phyloP scores from a whole-genome alignment of 64 coral and sea anemone genomes.

The Pocillopora damicornis region DNA sequence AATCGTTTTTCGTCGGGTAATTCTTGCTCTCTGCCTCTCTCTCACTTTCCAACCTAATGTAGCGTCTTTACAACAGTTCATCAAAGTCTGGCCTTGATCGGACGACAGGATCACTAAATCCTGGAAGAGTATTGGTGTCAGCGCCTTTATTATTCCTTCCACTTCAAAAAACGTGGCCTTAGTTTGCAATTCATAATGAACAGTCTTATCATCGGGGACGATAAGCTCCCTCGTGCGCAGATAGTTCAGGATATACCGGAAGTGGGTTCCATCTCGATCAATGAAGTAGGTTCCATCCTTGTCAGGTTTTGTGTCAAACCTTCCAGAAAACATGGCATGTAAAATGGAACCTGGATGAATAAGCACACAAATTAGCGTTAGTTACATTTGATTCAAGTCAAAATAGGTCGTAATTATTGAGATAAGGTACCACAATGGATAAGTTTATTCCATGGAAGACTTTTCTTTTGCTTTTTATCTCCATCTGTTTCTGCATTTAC shows the following conservation, averaged over 20 bases:
- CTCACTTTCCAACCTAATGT: no score
- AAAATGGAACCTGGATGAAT: neutral
- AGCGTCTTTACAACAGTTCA: neutral
- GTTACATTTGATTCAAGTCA: no score
- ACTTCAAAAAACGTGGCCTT: constrained; percentile 30
- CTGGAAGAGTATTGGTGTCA: neutral
- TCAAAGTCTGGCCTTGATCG: no score
- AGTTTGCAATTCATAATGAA: neutral
- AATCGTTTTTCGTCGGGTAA: no score
- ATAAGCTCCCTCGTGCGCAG: constrained; percentile 29
- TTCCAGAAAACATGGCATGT: constrained; percentile 53
- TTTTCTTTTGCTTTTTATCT: no score
- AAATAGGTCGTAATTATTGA: no score
- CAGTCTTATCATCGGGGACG: neutral
- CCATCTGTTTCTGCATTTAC: no score
- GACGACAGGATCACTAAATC: neutral
- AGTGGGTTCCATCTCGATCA: constrained; percentile 33
- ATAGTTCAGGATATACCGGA: constrained; percentile 48
- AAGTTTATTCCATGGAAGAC: no score
- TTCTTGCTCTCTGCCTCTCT: no score
- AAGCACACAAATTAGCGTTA: neutral
- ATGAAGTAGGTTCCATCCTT: constrained; percentile 46
- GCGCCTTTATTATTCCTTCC: neutral
- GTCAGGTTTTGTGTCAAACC: constrained; percentile 22
- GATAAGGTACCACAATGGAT: no score